phyloP scores from a whole-genome alignment of 2,113 vertebrate genomes.

The Cephalopterus ornatus region DNA sequence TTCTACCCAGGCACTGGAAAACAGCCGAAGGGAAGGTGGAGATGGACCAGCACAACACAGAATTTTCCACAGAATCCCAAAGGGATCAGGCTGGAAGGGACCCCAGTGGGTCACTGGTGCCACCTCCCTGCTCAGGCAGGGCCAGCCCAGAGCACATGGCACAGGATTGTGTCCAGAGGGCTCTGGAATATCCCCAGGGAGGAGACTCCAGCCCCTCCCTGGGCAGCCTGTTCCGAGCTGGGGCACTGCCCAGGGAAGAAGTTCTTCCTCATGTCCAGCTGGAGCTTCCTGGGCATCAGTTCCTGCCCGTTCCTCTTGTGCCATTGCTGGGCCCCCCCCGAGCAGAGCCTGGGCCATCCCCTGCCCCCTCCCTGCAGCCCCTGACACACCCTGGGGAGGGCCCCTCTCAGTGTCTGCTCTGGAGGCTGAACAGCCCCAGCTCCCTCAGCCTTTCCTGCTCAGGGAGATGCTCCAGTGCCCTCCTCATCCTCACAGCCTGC shows the following conservation, averaged over 20 bases:
- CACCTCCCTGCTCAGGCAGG: background rate
- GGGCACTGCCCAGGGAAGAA: background rate
- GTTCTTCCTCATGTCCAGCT: background rate
- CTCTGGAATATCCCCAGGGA: background rate
- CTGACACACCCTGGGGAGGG: too few relatives aligned
- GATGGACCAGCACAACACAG: accelerated
- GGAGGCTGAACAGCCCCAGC: background rate
- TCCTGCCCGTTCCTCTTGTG: background rate
- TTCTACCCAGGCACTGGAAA: background rate
- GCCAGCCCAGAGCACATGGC: background rate
- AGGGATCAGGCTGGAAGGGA: background rate
- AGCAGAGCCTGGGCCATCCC: background rate
- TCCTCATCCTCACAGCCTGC: background rate
- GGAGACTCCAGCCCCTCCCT: background rate
- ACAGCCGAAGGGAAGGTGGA: background rate
- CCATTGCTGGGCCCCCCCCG: background rate
- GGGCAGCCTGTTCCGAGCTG: background rate
- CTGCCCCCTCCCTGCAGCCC: background rate
- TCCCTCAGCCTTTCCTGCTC: background rate
- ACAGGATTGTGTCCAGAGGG: background rate
- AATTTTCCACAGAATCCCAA: background rate
- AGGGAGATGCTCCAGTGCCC: background rate
- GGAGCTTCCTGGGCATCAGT: background rate
- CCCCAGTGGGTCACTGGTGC: background rate
- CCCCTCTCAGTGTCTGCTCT: background rate